phyloP scores from a whole-genome alignment of 2,888 invertebrate genomes.

The Alcis repandata region DNA sequence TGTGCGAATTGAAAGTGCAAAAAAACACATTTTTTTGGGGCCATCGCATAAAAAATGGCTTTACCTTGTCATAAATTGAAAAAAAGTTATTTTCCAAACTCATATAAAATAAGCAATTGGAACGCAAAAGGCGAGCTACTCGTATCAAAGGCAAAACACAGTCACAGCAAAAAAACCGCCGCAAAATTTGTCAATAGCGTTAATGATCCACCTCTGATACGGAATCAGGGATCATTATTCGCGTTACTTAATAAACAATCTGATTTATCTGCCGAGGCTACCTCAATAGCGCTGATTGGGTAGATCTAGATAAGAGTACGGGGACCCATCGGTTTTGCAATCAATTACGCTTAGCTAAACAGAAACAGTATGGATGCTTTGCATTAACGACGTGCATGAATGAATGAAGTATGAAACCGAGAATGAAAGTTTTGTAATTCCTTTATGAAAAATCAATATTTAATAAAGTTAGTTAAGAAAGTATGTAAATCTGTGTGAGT shows the following conservation, averaged over 20 bases:
- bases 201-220: slow-evolving; percentile 35
- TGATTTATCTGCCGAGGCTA: slow-evolving; percentile 22
- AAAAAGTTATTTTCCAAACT: neutral
- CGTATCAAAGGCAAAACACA: too few species aligned
- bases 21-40: too few species aligned
- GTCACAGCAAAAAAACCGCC: slow-evolving; percentile 30
- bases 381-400: too few species aligned
- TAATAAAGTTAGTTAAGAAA: too few species aligned
- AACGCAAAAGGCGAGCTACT: slow-evolving; percentile 5
- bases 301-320: slow-evolving; percentile 75
- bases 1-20: too few species aligned
- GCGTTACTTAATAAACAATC: slow-evolving; percentile 49
- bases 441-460: too few species aligned
- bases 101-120: slow-evolving; percentile 10
- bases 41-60: neutral
- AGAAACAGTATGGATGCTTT: slow-evolving; percentile 20
- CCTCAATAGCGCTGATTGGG: slow-evolving; percentile 77
- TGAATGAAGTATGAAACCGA: too few species aligned
- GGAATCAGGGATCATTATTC: slow-evolving; percentile 48
- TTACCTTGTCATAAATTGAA: neutral
- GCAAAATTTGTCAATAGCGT: slow-evolving; percentile 34
- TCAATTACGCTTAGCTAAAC: slow-evolving; percentile 42
- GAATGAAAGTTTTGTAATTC: too few species aligned
- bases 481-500: too few species aligned
- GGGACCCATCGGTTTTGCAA: slow-evolving; percentile 57